Evolutionary conservation across 2,888 invertebrate species (phyloP).

Genomic region (Nymphalis polychloros): DNA sequence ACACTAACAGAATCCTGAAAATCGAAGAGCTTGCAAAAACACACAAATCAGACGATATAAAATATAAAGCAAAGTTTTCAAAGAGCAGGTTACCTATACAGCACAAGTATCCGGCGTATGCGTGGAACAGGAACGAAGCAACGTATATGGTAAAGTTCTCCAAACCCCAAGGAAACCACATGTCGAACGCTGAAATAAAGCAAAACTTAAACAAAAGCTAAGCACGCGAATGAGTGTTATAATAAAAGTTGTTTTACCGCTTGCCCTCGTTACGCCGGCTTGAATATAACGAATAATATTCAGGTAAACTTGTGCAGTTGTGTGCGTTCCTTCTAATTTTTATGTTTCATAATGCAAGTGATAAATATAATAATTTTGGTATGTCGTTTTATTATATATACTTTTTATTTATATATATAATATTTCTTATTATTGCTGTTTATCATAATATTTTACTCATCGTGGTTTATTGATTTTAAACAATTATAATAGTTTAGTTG

Average conservation of each 20-base stretch:
- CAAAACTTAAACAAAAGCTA: conserved; percentile 36
- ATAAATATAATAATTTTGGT: conserved; percentile 5
- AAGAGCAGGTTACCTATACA: conserved; percentile 58
- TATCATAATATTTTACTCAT: background rate
- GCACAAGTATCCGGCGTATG: conserved; percentile 65
- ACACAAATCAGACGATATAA: conserved; percentile 8
- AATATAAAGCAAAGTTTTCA: conserved; percentile 5
- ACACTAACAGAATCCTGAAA: no score
- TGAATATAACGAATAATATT: conserved; percentile 13
- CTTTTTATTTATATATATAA: no score
- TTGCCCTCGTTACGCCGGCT: conserved; percentile 20
- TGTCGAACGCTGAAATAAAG: conserved; percentile 66
- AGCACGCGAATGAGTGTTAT: conserved; percentile 32
- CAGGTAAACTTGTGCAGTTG: conserved; percentile 21
- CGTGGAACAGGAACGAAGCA: conserved; percentile 62
- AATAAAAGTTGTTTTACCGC: conserved; percentile 33
- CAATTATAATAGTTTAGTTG: no score
- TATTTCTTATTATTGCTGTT: no score
- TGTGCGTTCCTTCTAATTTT: conserved; percentile 18
- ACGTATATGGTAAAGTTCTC: conserved; percentile 60
- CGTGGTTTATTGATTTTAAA: no score
- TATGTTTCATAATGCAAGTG: conserved; percentile 3
- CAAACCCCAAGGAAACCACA: conserved; percentile 75
- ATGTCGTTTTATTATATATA: no score
- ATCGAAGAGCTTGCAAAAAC: background rate